Percentiles rank a stretch among this genome's conserved stretches.
These are phyloP conservation scores for Lepilemur septentrionalis DNA, from an alignment of 2,797 vertebrate genomes.

Conservation along the genomic window DNA sequence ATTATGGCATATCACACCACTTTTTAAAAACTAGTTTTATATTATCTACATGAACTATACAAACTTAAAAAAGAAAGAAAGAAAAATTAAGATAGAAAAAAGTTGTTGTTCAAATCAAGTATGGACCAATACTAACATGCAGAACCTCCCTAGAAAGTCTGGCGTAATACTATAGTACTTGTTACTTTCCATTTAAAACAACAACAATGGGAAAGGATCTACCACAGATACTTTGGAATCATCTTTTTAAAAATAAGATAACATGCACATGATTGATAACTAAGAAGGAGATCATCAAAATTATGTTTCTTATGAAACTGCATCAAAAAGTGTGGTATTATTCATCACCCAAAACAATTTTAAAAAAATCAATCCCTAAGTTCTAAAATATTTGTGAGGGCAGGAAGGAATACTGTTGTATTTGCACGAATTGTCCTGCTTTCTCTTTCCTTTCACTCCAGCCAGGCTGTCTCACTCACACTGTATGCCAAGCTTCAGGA, in stretches of 20 bases:
- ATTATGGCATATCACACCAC: neutral
- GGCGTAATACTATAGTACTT: neutral
- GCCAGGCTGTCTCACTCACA: neutral
- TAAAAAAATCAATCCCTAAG: neutral
- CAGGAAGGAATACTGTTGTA: neutral
- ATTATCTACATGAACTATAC: neutral
- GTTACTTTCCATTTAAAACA: constrained; percentile 1
- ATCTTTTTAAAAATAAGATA: constrained; percentile 11
- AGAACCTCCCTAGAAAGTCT: constrained; percentile 22
- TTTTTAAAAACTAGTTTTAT: constrained; percentile 12
- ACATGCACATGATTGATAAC: neutral
- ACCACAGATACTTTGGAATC: neutral
- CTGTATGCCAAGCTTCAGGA: neutral
- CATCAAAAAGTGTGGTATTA: neutral
- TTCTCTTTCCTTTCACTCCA: neutral
- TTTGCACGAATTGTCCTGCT: neutral
- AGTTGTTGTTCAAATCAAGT: neutral
- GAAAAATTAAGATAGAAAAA: neutral
- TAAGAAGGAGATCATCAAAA: neutral
- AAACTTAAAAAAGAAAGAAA: neutral
- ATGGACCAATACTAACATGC: neutral
- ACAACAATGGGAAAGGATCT: neutral
- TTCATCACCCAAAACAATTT: neutral
- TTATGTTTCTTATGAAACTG: neutral
- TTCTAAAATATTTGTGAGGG: neutral